phyloP scores from a whole-genome alignment of 1,140 invertebrate genomes.

The Drosophila truncata region DNA sequence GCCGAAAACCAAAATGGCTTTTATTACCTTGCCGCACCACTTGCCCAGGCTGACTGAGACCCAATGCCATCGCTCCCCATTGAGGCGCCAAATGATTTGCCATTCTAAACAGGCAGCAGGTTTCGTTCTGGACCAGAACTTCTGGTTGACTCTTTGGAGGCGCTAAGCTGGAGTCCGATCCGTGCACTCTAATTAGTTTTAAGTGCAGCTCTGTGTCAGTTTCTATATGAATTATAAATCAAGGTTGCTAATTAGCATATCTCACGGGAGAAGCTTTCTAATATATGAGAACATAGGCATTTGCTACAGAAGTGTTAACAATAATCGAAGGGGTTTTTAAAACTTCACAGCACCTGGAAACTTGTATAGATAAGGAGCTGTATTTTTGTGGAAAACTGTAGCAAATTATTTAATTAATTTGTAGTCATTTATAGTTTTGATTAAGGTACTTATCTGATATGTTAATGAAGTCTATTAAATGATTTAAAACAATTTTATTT shows the following conservation, averaged over 20 bases:
- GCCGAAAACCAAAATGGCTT: conserved; percentile 75
- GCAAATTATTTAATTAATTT: not conserved
- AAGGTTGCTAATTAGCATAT: conserved; percentile 38
- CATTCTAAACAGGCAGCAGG: conserved; percentile 20
- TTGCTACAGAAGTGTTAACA: not conserved
- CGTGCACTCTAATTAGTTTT: conserved; percentile 13
- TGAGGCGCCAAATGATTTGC: conserved; percentile 61
- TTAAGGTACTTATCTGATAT: not conserved
- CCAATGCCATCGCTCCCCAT: conserved; percentile 22
- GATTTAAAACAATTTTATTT: not conserved
- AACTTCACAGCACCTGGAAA: no score
- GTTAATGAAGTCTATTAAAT: no score
- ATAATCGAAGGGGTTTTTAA: not conserved
- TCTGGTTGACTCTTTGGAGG: conserved; percentile 14
- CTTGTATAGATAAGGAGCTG: not conserved
- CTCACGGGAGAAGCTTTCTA: conserved; percentile 34
- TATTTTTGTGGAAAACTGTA: not conserved
- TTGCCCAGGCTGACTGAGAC: conserved; percentile 25
- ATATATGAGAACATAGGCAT: conserved; percentile 17
- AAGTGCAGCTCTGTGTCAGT: conserved; percentile 1
- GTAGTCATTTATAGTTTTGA: not conserved
- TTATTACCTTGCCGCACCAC: conserved; percentile 67
- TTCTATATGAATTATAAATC: conserved; percentile 35
- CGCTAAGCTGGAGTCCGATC: conserved; percentile 3
- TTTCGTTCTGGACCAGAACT: conserved; percentile 7